Percentiles rank a stretch among this genome's conserved stretches.
phyloP scores from a whole-genome alignment of 2,888 invertebrate species.

The Pristionchus fissidentatus region DNA sequence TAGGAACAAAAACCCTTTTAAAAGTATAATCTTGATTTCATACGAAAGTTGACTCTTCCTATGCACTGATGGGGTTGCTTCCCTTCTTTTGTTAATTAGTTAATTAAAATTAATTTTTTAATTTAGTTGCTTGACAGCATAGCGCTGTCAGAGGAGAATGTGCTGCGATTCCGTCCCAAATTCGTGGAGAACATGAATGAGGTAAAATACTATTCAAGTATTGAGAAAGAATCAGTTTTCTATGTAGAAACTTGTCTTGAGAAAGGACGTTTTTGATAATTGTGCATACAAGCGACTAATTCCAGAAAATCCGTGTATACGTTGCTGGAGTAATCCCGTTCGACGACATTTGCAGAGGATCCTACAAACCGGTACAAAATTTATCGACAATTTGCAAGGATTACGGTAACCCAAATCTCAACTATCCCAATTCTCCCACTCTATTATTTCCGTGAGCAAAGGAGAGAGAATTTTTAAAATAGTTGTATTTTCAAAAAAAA shows the following conservation, averaged over 20 bases:
- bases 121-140: conserved; percentile 34
- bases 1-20: too few species aligned
- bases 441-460: not conserved
- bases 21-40: too few species aligned
- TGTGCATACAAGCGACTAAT: not conserved
- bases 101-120: not conserved
- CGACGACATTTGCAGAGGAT: conserved; percentile 18
- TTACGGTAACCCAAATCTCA: not conserved
- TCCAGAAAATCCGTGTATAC: conserved; percentile 25
- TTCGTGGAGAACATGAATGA: conserved; percentile 32
- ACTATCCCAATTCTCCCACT: not conserved
- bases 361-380: conserved; percentile 9
- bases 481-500: not conserved
- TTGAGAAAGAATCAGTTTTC: not conserved
- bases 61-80: too few species aligned
- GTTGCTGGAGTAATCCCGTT: conserved; percentile 9
- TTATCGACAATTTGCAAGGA: not conserved
- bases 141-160: not conserved
- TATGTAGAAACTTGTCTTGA: too few species aligned
- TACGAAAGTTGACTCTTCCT: too few species aligned
- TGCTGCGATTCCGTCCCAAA: not conserved
- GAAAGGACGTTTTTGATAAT: not conserved
- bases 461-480: not conserved
- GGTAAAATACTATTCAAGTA: not conserved
- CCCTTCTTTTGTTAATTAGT: too few species aligned